phyloP scores from a whole-genome alignment of 2,797 vertebrate species.

The Macrochelys suwanniensis region DNA sequence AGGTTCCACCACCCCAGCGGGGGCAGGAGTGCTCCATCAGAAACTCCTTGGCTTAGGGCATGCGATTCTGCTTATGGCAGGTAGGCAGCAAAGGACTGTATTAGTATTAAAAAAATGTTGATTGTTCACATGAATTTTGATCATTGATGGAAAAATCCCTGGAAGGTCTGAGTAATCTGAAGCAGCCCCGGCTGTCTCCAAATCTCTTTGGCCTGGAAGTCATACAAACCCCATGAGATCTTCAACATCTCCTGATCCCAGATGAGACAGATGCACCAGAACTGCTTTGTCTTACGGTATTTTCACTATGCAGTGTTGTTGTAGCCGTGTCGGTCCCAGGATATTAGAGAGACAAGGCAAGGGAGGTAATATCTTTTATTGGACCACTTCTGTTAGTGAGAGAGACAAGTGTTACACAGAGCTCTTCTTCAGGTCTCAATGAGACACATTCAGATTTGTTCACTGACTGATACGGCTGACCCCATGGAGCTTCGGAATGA shows the following conservation, averaged over 20 bases:
- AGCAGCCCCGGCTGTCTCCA: background rate
- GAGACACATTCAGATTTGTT: background rate
- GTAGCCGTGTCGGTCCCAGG: background rate
- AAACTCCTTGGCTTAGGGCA: rapidly evolving
- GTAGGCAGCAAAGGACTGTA: background rate
- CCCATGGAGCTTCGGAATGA: background rate
- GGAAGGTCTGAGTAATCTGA: background rate
- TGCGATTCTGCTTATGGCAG: rapidly evolving
- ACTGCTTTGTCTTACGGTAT: background rate
- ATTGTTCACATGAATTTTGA: background rate
- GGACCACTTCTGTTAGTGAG: background rate
- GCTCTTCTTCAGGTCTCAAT: background rate
- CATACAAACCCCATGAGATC: background rate
- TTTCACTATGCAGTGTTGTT: background rate
- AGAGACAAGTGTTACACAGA: background rate
- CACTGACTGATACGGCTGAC: background rate
- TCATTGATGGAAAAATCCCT: background rate
- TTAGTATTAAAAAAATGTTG: background rate
- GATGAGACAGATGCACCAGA: background rate
- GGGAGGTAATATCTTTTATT: background rate
- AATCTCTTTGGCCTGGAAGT: background rate
- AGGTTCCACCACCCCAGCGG: background rate
- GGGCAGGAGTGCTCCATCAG: background rate
- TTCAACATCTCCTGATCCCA: background rate
- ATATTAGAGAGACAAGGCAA: background rate